Base-by-base conservation (phyloP, 2,888 invertebrate species). In the Gnatocerus cornutus region DNA sequence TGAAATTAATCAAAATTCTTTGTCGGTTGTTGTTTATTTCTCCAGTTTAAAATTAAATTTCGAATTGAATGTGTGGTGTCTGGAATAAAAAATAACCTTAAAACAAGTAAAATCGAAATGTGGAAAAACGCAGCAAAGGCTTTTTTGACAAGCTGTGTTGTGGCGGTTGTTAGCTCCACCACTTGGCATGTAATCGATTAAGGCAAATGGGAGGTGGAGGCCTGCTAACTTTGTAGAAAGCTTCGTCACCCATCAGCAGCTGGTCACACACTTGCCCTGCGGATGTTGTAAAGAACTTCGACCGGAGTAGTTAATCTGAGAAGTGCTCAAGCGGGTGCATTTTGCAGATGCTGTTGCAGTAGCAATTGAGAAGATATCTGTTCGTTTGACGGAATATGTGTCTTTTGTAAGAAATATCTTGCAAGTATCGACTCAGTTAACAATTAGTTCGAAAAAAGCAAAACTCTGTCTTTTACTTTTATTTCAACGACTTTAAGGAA, bases 151-250 rank as follows among this genome's bases (percentile, higher is more conserved):
- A 29, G 58, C 12, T 14, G 10, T 45, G 43, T 48, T 59, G 29
- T 46, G 37, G 13, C 8, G 43, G 45, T 59, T 59, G 16, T 59
- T 59, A 59, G 59, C 30, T 7, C 14, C 45, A 12, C 45, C 46
- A 59, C 46, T 45, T 30, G 59, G 59, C 14, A 14, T 59, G 59
- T 59, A 59, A 59, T 59, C 59, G 59, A 59, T 59, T 59, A 59
- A 46, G 59, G 59, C 56, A 56, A 56, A 56, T 56, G 59, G 48
- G 59, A 59, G 59, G n/a, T 45, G 16, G 46, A 59, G 59, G 30
- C 30, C 21, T 59, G 29, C 30, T 59, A 59, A 59, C 33, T 59
- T 59, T 43, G 39, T 46, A 29, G 46, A 16, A 46, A 59, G 46
- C 46, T 59, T 59, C 45, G 59, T 46, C 59, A 46, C 46, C 59